phyloP scores from a whole-genome alignment of 2,113 vertebrate species.

The Elgaria multicarinata region DNA sequence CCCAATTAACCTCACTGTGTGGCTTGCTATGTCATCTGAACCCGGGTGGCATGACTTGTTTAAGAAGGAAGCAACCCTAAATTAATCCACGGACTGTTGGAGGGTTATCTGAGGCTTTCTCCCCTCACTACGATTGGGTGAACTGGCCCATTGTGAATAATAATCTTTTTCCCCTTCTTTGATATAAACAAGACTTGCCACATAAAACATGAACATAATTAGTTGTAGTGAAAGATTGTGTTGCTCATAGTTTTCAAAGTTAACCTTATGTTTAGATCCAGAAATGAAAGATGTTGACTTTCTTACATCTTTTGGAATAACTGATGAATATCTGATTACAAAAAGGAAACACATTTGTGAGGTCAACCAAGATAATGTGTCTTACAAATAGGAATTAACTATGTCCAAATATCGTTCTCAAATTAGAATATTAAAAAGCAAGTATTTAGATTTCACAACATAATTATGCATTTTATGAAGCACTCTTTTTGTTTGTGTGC shows the following conservation, averaged over 20 bases:
- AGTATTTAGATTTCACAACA: not conserved
- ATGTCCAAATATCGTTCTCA: not conserved
- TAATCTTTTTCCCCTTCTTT: not conserved
- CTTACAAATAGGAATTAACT: not conserved
- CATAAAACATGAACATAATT: constrained; percentile 22
- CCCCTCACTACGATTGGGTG: not conserved
- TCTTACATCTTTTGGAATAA: not conserved
- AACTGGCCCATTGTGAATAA: not conserved
- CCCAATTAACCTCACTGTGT: too few species aligned
- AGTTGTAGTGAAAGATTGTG: constrained; percentile 6
- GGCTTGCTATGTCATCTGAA: too few species aligned
- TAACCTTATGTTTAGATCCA: not conserved
- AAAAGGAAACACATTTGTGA: not conserved
- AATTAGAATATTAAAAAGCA: not conserved
- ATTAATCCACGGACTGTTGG: too few species aligned
- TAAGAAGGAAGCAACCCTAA: too few species aligned
- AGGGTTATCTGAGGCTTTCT: too few species aligned
- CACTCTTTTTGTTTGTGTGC: not conserved
- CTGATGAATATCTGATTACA: not conserved
- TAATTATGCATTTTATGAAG: not conserved
- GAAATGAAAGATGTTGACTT: not conserved
- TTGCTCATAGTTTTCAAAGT: constrained; percentile 31
- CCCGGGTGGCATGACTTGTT: too few species aligned
- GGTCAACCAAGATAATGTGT: not conserved
- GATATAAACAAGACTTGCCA: not conserved